Evolutionary conservation across 1,140 invertebrate genomes (phyloP), one percentile per base, ranked within the genome.

Genomic region (Eurosta solidaginis): DNA sequence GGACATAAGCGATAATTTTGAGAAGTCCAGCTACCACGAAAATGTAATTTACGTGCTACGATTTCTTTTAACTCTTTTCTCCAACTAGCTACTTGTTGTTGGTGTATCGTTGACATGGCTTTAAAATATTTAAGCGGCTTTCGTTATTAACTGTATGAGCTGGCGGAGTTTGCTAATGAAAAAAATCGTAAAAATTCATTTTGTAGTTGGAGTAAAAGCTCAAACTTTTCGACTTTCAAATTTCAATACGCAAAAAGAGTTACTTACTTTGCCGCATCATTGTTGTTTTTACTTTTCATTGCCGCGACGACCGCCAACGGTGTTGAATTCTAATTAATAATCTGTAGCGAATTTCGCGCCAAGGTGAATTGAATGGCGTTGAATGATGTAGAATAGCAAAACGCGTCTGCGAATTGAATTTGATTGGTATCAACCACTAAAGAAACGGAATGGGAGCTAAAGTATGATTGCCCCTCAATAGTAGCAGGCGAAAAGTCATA

Each of bases 311-410:
- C 59, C 59, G 59, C 59, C 59, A 68, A 68, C 59, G 33, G 59
- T 68, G 59, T 68, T 74, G 44, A 74, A 45, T 74, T 74, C 73
- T 74, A 74, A 47, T 74, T 74, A 74, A 74, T 74, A 74, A 74
- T 74, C 40, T 74, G 73, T 47, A 74, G 73, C 73, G 73, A 74
- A 74, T 74, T 74, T 74, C 59, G 59, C 59, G 59, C 59, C 59
- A 68, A 68, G 40, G 33, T 68, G 59, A 68, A 68, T 68, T 68
- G 59, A 68, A 68, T 36, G 59, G 22, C 59, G n/a, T 68, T 68
- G 33, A 68, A 68, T 68, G 59, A 68, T 42, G 59, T 20, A 33
- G 59, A 68, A 68, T 36, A 2, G 59, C 59, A 68, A 68, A n/a
- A 22, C 14, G 9, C n/a, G 59, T 17, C 14, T 27, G 59, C 17